Conservation (phyloP, 2,797 vertebrate genomes). For the Lithobates sylvaticus region DNA sequence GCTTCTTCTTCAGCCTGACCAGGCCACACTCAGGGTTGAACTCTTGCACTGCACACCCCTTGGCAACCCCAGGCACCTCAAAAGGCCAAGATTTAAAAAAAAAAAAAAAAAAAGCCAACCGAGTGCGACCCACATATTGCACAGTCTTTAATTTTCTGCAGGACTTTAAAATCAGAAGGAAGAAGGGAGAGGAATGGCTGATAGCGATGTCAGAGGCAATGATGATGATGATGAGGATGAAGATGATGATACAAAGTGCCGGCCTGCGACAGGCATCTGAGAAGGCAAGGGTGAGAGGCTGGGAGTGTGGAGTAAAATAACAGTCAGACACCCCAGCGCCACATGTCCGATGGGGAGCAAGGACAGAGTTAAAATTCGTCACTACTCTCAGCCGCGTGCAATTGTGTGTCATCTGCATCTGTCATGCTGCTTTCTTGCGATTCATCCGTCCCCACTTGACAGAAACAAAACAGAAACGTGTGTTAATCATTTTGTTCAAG, state of each 20-base stretch:
- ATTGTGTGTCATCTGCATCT: conserved; percentile 94
- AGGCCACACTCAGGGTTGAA: background rate
- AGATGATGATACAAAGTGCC: conserved; percentile 48
- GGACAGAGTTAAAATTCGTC: conserved; percentile 88
- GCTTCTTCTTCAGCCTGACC: conserved; percentile 7
- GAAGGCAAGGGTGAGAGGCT: conserved; percentile 61
- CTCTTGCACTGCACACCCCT: background rate
- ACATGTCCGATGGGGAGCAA: conserved; percentile 41
- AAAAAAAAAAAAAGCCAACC: conserved; percentile 68
- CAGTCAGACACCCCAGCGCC: conserved; percentile 56
- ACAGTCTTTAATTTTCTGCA: conserved; percentile 74
- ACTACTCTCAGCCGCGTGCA: conserved; percentile 95
- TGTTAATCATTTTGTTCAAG: conserved; percentile 25
- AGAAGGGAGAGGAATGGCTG: conserved; percentile 40
- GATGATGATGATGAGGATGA: background rate
- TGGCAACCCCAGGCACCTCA: background rate
- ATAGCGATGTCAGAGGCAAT: conserved; percentile 39
- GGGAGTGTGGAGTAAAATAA: conserved; percentile 65
- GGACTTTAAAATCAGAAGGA: conserved; percentile 67
- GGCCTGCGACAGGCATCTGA: conserved; percentile 51
- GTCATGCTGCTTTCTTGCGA: conserved; percentile 97
- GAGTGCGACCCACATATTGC: conserved; percentile 75
- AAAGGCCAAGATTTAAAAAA: conserved; percentile 63
- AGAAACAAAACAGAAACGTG: conserved; percentile 48
- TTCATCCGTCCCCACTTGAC: conserved; percentile 87